Conservation (phyloP, 2,888 invertebrate genomes). For the Apotomis turbidana region DNA sequence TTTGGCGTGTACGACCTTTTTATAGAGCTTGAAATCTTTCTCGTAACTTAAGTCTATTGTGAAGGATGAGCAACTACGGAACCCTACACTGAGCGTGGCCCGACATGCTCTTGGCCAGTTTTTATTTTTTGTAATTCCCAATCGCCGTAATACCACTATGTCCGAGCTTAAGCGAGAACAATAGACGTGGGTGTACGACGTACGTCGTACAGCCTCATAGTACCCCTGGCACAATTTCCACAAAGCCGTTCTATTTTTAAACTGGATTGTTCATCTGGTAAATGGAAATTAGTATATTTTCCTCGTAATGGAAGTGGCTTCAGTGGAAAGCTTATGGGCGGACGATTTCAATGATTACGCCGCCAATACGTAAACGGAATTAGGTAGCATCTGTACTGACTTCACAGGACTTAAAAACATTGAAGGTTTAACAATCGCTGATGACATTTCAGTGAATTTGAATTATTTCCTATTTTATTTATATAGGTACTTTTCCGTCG, state of each 20-base stretch:
- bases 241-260: conserved; percentile 37
- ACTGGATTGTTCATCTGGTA: conserved; percentile 28
- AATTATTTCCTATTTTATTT: no score
- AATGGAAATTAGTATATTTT: conserved; percentile 30
- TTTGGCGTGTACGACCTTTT: no score
- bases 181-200: not conserved
- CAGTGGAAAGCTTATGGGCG: conserved; percentile 12
- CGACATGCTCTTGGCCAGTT: no score
- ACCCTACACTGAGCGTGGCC: no score
- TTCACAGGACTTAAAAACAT: not conserved
- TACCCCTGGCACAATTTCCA: conserved; percentile 21
- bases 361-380: conserved; percentile 17
- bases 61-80: no score
- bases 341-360: conserved; percentile 21
- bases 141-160: conserved; percentile 12
- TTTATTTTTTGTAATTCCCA: not conserved
- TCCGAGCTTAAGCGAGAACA: conserved; percentile 12
- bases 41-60: no score
- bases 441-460: not conserved
- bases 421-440: no score
- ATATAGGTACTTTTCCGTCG: no score
- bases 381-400: not conserved
- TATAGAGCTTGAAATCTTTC: no score
- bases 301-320: conserved; percentile 18
- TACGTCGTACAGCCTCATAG: not conserved